Base-by-base conservation (phyloP, 2,797 vertebrate genomes). In the Alca torda region DNA sequence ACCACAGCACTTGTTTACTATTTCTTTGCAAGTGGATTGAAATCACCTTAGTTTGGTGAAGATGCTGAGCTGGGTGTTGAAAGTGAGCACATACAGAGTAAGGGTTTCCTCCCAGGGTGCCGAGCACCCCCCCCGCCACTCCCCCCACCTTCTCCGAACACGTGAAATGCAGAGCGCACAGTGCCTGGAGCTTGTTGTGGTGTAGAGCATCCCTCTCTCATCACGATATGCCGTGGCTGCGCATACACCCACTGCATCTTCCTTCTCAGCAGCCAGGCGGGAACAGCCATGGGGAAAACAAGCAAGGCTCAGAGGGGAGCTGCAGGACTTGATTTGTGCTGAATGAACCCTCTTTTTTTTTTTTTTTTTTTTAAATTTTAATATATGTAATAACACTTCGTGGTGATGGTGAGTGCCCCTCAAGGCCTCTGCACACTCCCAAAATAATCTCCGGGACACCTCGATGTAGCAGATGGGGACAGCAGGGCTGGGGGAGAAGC, bases 161-260 rank as follows among this genome's bases (percentile, higher is more conserved):
- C 15, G 11, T 57, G 59, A 82, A 94, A 48, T 51, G 43, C 64
- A 83, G 87, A 68, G 24, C 18, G 10, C 33, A 13, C 4, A 9
- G 53, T 84, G 77, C 92, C 89, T 82, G 63, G 54, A 78, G 60
- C 65, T 90, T 84, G 16, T 83, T 91, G 1, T 16, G 1, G 74
- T 7, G 18, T 50, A 81, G 69, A 81, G 60, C 74, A 88, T 72
- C 41, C 26, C 50, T 59, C 25, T 50, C 20, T 83, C 67, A 31
- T 68, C 70, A 25, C 2, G 1, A 41, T 56, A 2, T 21, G 56
- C 53, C 0, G 0, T 23, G 79, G 31, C 60, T 89, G 54, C 2
- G 0, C 0, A 0, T 39, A 26, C 23, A 25, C 20, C 60, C 63
- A 31, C 76, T 0, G 0, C 2, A 0, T 45, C 73, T 56, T 91